Evolutionary conservation across 1,140 invertebrate species (phyloP).

Genomic region (Dendrolimus punctatus): DNA sequence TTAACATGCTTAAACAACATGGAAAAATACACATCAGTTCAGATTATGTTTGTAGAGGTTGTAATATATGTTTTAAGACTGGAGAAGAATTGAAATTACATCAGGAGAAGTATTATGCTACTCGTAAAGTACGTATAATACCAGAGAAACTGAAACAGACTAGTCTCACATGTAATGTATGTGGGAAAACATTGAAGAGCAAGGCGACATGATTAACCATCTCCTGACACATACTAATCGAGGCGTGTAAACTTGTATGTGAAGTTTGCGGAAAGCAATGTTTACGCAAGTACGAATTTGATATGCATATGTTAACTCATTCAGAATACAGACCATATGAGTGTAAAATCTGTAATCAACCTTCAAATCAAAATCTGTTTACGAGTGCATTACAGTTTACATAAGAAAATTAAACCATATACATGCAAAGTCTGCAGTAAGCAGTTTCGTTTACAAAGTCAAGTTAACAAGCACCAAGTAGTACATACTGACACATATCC

Average conservation of each 20-base stretch:
- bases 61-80: constrained; percentile 1
- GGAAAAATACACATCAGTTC: too few species aligned
- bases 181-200: constrained; percentile 1
- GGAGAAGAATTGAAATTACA: constrained; percentile 1
- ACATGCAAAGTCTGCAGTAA: constrained; percentile 81
- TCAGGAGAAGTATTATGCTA: not conserved
- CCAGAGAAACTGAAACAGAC: not conserved
- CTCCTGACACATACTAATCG: not conserved
- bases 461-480: constrained; percentile 40
- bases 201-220: not conserved
- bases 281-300: not conserved
- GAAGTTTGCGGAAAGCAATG: constrained; percentile 7
- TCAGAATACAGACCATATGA: not conserved
- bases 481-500: constrained; percentile 91
- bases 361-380: not conserved
- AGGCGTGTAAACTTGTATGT: not conserved
- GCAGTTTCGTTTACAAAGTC: constrained; percentile 74
- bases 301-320: constrained; percentile 1
- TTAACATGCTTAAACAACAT: too few species aligned
- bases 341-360: constrained; percentile 7
- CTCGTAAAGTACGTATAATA: not conserved
- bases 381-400: constrained; percentile 70
- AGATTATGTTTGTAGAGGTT: not conserved
- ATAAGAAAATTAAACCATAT: constrained; percentile 80
- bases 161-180: constrained; percentile 5